Evolutionary conservation across 1,140 invertebrate species (phyloP).

Genomic region (Mizuhopecten yessoensis): DNA sequence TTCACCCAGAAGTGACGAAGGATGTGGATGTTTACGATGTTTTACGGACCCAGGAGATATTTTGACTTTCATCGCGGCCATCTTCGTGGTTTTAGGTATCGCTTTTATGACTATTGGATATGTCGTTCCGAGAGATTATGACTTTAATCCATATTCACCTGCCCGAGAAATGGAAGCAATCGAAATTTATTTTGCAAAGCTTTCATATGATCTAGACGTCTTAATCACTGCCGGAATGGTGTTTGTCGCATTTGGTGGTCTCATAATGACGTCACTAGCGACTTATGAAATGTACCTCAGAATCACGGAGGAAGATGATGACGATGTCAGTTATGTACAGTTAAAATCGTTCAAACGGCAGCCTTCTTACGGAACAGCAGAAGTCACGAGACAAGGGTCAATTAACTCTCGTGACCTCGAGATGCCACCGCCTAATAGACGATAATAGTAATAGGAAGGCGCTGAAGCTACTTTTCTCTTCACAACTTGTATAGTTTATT

Average conservation of each 20-base stretch:
- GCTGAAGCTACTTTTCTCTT: too few species aligned
- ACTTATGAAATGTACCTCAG: constrained; percentile 7
- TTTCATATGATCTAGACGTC: constrained; percentile 42
- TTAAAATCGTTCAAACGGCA: constrained; percentile 1
- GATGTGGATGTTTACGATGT: neutral
- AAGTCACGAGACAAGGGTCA: constrained; percentile 1
- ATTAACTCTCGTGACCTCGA: neutral
- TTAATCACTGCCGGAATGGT: constrained; percentile 48
- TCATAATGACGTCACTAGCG: constrained; percentile 36
- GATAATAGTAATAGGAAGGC: too few species aligned
- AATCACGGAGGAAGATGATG: constrained; percentile 4
- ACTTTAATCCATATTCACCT: constrained; percentile 44
- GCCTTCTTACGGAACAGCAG: neutral
- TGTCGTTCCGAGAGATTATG: constrained; percentile 48
- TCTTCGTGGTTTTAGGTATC: constrained; percentile 44
- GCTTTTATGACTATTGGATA: constrained; percentile 48
- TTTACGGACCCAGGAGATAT: neutral
- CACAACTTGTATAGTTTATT: too few species aligned
- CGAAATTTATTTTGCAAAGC: constrained; percentile 43
- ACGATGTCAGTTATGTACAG: neutral
- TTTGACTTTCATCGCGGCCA: neutral
- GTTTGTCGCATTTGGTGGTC: constrained; percentile 29
- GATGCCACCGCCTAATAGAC: neutral
- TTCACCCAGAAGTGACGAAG: neutral
- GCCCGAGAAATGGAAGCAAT: constrained; percentile 51